phyloP scores from a whole-genome alignment of 2,888 invertebrate species.

The Agrochola litura region DNA sequence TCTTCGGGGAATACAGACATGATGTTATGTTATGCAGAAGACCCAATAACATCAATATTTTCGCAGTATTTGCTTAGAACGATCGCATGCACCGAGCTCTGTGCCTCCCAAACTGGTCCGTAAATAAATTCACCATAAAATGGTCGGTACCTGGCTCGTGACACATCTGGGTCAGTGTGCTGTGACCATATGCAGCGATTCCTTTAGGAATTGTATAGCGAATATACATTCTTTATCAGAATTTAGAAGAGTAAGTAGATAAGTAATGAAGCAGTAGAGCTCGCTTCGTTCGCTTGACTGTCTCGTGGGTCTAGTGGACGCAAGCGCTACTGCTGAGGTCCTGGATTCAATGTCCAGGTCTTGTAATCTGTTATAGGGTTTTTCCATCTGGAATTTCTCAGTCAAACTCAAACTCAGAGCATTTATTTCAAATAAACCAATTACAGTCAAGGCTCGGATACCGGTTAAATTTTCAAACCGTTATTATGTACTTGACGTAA shows the following conservation, averaged over 20 bases:
- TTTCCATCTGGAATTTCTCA: too few species aligned
- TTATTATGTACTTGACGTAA: too few species aligned
- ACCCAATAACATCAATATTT: slow-evolving; percentile 22
- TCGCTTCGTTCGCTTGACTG: background rate
- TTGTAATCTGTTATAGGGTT: too few species aligned
- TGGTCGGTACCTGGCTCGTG: slow-evolving; percentile 14
- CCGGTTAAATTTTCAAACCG: too few species aligned
- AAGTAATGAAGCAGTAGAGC: background rate
- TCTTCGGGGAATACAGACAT: background rate
- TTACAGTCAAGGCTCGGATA: too few species aligned
- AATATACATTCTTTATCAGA: slow-evolving; percentile 13
- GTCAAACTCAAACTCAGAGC: too few species aligned
- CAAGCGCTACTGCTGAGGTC: too few species aligned
- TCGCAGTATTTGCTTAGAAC: slow-evolving; percentile 25
- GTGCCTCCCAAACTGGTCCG: background rate
- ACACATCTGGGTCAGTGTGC: slow-evolving; percentile 37
- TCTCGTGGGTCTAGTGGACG: background rate
- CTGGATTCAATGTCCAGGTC: background rate
- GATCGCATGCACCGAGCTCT: slow-evolving; percentile 13
- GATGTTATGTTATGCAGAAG: background rate
- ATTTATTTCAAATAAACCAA: too few species aligned
- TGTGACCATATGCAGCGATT: slow-evolving; percentile 33
- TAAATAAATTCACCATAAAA: slow-evolving; percentile 50
- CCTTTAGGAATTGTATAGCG: slow-evolving; percentile 14
- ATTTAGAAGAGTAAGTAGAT: slow-evolving; percentile 7